Evolutionary conservation across 2,797 vertebrate species (phyloP), one percentile per base, ranked within the genome.

Genomic region (Pseudochromis fuscus): DNA sequence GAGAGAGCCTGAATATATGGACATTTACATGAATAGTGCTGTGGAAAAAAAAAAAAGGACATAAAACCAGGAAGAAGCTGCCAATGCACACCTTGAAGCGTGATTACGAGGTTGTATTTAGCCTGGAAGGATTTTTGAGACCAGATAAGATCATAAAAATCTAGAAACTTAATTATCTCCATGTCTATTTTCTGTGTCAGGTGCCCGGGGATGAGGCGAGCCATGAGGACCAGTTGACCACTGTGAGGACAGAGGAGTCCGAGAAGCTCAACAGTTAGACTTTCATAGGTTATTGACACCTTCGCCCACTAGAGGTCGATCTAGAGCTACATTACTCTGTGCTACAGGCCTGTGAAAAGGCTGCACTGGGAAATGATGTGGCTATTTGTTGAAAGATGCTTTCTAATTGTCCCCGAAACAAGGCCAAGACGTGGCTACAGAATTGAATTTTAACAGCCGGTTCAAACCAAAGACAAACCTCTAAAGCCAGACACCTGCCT

Each of bases 251-350:
- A 2, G 87, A 89, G 0, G 94, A 94, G 60, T 0, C 59, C 1
- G 90, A 93, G 61, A 94, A 93, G 72, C 91, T 95, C 52, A 93
- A 72, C 51, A 24, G 19, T 49, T 90, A 90, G 53, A 84, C 13
- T 44, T 4, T 51, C 2, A 16, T 0, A 1, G 4, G 45, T 33
- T 18, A 8, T 13, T 2, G 1, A 1, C 21, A 21, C 13, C 10
- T 56, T 12, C 1, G 16, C 25, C 79, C 89, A 79, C 64, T 50
- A 87, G 88, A 86, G 86, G 84, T 4, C 38, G 48, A 8, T 35
- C 3, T 51, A 5, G 66, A 79, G 82, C 77, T 16, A 7, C 1
- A 25, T 7, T 38, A 0, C 37, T 60, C 12, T 15, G 52, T 19
- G 48, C 61, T 33, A 10, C 50, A 38, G 71, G 64, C 76, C 67